Evolutionary conservation across 1,140 invertebrate species (phyloP), one percentile per base, ranked within the genome.

Genomic region (Drosophila tani): DNA sequence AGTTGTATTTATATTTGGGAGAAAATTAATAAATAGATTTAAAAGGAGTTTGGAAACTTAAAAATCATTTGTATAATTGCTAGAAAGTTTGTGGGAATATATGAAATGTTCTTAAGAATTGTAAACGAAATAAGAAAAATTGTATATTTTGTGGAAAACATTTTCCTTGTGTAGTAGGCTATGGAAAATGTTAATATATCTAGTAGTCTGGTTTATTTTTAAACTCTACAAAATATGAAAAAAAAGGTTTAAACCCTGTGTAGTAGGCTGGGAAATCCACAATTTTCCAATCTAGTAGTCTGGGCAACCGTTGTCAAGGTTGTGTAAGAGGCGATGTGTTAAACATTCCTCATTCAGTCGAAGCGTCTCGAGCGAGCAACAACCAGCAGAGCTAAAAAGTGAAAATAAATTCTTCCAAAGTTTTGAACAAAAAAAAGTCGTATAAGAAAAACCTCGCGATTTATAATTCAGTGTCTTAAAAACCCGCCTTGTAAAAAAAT

Each of bases 291-390:
- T n/a, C 11, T 46, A 77, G 77, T 46, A 65, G 55, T 68, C 77
- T 15, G 27, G 4, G 9, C 80, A 78, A 74, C 74, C 32, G 50
- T 40, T 74, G 49, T 70, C 35, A 51, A 53, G n/a, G 21, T 19
- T 65, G 2, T 24, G 17, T 51, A n/a, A 29, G 5, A 46, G 46
- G 21, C 50, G 19, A 15, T 2, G 15, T 7, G 35, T 11, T 32
- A 51, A n/a, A 51, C 19, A 63, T 59, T 45, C 12, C 12, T 57
- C 45, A 86, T 66, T 85, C 24, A 11, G 27, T n/a, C 35, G 2
- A 9, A 1, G 19, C n/a, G 9, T 53, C 9, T 35, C 49, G 24
- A 75, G 45, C 79, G 14, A 24, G 35, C 14, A 40, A 0, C 14
- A 66, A 63, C 60, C 17, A 27, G 47, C 12, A 80, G 46, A 19